These are phyloP conservation scores for Etheostoma cragini DNA, from an alignment of 2,113 vertebrate genomes.

Conservation along the genomic window DNA sequence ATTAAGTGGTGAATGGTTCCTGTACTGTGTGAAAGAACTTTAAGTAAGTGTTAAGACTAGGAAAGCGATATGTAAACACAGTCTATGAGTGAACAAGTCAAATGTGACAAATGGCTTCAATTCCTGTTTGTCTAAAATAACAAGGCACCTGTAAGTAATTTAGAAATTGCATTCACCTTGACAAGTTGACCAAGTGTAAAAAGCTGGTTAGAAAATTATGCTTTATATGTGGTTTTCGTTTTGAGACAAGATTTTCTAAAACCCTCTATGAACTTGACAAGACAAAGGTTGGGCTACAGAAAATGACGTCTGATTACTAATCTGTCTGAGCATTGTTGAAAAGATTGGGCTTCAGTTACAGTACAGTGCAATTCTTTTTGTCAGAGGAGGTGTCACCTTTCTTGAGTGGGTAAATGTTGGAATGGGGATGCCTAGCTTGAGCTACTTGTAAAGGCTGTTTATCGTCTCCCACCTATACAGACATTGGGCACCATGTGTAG, in stretches of 20 bases:
- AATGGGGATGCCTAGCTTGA: conserved; percentile 4
- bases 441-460: neutral
- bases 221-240: too few species aligned
- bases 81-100: too few species aligned
- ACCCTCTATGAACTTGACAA: neutral
- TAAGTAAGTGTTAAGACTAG: too few species aligned
- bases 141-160: neutral
- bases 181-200: neutral
- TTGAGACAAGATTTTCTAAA: neutral
- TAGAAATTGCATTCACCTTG: neutral
- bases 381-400: neutral
- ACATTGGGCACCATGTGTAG: neutral
- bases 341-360: neutral
- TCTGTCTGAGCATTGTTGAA: neutral
- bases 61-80: too few species aligned
- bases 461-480: neutral
- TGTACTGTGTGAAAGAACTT: too few species aligned
- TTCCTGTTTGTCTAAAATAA: neutral
- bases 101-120: too few species aligned
- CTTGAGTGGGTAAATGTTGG: neutral
- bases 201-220: too few species aligned
- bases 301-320: neutral
- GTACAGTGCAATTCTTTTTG: neutral
- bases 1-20: too few species aligned
- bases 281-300: neutral